phyloP scores from a whole-genome alignment of 2,888 invertebrate genomes.

The Cantharis lateralis region DNA sequence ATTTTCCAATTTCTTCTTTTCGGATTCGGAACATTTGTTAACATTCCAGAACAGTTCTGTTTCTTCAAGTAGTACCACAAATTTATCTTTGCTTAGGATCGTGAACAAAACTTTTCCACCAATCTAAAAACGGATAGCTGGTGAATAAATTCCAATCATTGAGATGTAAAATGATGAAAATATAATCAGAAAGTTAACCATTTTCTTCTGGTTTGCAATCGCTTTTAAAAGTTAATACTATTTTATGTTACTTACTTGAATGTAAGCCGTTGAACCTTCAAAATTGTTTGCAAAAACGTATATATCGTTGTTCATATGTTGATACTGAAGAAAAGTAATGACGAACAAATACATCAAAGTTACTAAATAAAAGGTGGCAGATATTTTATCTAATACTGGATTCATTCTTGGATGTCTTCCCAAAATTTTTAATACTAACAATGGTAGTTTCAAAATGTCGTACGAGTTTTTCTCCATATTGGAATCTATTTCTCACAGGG shows the following conservation, averaged over 20 bases:
- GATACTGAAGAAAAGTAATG: constrained; percentile 8
- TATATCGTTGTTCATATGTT: constrained; percentile 3
- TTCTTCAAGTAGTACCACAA: constrained; percentile 3
- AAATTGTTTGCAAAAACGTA: constrained; percentile 17
- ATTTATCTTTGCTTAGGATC: constrained; percentile 1
- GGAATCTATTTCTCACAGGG: not conserved
- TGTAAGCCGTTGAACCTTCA: constrained; percentile 14
- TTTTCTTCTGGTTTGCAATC: too few species aligned
- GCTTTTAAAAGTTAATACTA: not conserved
- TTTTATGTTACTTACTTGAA: constrained; percentile 6
- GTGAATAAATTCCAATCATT: too few species aligned
- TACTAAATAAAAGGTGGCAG: constrained; percentile 1
- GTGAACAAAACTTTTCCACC: constrained; percentile 14
- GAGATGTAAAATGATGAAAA: too few species aligned
- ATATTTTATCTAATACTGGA: constrained; percentile 1
- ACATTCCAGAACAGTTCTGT: constrained; percentile 8
- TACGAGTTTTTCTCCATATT: constrained; percentile 4
- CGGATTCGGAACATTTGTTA: not conserved
- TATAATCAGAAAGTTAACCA: too few species aligned
- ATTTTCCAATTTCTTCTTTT: not conserved
- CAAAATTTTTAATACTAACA: constrained; percentile 2
- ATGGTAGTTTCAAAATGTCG: constrained; percentile 1
- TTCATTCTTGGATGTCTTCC: constrained; percentile 16
- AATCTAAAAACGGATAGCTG: constrained; percentile 2
- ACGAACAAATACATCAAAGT: constrained; percentile 2